These are phyloP conservation scores for Hirundichthys speculiger DNA, from an alignment of 2,113 vertebrate species.

Conservation along the genomic window DNA sequence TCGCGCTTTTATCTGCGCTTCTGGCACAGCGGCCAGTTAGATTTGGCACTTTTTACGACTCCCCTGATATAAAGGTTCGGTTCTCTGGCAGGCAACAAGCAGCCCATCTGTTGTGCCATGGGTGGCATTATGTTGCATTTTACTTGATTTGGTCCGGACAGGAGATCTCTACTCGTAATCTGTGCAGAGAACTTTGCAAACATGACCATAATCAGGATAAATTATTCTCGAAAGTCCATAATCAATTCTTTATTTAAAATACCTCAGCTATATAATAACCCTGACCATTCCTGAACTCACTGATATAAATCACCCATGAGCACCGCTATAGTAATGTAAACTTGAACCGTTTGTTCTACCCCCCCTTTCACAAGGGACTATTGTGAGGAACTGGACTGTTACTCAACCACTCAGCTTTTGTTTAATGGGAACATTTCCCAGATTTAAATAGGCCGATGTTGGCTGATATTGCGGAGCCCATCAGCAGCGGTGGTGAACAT, in stretches of 20 bases:
- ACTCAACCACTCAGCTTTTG: constrained; percentile 49
- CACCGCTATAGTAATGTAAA: no score
- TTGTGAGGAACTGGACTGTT: constrained; percentile 37
- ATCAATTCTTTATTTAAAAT: constrained; percentile 38
- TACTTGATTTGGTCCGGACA: no score
- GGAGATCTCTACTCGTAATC: no score
- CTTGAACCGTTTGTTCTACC: constrained; percentile 28
- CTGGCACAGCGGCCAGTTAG: constrained; percentile 23
- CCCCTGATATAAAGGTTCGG: no score
- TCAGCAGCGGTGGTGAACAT: not conserved
- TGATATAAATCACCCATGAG: no score
- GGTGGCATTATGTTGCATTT: no score
- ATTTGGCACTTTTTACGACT: constrained; percentile 25
- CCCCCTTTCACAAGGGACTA: constrained; percentile 36
- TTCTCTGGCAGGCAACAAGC: no score
- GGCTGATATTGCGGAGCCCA: no score
- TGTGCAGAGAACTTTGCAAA: no score
- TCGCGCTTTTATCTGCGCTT: constrained; percentile 39
- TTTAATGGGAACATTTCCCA: constrained; percentile 61
- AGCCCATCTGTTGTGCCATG: no score
- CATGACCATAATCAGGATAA: not conserved
- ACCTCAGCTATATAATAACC: constrained; percentile 23
- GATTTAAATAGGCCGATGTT: constrained; percentile 44
- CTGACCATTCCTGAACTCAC: constrained; percentile 51
- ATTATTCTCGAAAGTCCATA: constrained; percentile 22